A percentile compares a stretch with the other conserved stretches of the same genome.
These are phyloP conservation scores for Sebastes alutus DNA, from an alignment of 2,797 vertebrate genomes.

Conservation along the genomic window DNA sequence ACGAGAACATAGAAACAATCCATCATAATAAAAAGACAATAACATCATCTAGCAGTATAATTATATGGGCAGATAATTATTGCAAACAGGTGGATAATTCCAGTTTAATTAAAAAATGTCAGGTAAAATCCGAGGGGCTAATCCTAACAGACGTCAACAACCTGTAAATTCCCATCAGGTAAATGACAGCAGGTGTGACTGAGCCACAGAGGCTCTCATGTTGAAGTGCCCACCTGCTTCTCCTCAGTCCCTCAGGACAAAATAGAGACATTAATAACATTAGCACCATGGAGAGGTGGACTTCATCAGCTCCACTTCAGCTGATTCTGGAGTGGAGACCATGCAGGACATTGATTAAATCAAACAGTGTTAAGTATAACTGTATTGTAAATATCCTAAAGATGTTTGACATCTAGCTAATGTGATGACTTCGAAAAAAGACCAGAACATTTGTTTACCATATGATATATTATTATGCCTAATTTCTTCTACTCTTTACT, in stretches of 20 bases:
- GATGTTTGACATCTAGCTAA: background rate
- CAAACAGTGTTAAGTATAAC: background rate
- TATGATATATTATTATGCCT: background rate
- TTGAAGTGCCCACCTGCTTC: constrained; percentile 56
- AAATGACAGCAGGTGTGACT: background rate
- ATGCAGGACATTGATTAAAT: background rate
- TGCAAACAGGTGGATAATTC: background rate
- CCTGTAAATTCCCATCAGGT: constrained; percentile 1
- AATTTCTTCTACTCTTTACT: background rate
- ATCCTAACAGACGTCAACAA: background rate
- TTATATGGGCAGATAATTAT: background rate
- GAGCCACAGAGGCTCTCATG: background rate
- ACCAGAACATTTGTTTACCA: background rate
- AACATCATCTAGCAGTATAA: background rate
- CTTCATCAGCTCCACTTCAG: constrained; percentile 52
- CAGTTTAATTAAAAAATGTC: background rate
- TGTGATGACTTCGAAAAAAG: background rate
- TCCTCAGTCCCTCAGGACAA: constrained; percentile 10
- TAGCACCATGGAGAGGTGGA: constrained; percentile 37
- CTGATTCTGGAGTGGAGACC: constrained; percentile 25
- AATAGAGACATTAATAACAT: constrained; percentile 42
- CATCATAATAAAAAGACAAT: background rate
- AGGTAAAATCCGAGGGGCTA: background rate
- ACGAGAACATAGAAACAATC: background rate
- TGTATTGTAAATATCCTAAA: background rate